Base-by-base conservation (phyloP, 1,140 invertebrate genomes). In the Cydia amplana region DNA sequence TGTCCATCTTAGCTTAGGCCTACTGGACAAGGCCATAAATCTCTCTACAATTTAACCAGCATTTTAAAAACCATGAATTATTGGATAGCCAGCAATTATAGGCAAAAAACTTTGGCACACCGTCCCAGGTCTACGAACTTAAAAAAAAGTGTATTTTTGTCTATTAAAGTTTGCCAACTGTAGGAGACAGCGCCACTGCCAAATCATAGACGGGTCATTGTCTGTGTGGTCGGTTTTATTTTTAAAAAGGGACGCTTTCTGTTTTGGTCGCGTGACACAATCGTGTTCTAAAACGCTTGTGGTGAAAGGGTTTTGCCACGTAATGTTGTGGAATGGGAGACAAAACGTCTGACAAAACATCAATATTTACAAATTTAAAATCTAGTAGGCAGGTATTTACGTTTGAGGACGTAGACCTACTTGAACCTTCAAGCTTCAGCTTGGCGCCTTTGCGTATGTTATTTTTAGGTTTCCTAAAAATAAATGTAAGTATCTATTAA, bases 191-290 rank as follows among this genome's bases (percentile, higher is more conserved):
- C 65, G 32, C 65, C 65, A 32, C 18, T 70, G 65, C 65, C 65
- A 70, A 70, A 70, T 67, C 64, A 67, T 67, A 67, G 32, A 40
- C 28, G 65, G 65, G 65, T 70, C 65, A 70, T 70, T 70, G 65
- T 70, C 65, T 70, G 65, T 70, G 65, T 70, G 65, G 65, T 70
- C 16, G 0, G 28, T 32, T 70, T 43, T 16, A 40, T 46, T 40
- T 18, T 10, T 43, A 70, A 70, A 70, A 70, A 70, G 12, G 65
- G 65, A 70, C 28, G 28, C 28, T 65, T 36, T 12, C 60, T 64
- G 64, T 67, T 67, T 32, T 67, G 14, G 64, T 32, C 64, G 28
- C 64, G 64, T 32, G 25, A 4, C 25, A 67, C 25, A 36, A 32
- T n/a, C 28, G 5, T 16, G 63, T 65, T 32, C 64, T 65, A 65